Conservation (phyloP, 2,888 invertebrate species). For the Sturmia bella region DNA sequence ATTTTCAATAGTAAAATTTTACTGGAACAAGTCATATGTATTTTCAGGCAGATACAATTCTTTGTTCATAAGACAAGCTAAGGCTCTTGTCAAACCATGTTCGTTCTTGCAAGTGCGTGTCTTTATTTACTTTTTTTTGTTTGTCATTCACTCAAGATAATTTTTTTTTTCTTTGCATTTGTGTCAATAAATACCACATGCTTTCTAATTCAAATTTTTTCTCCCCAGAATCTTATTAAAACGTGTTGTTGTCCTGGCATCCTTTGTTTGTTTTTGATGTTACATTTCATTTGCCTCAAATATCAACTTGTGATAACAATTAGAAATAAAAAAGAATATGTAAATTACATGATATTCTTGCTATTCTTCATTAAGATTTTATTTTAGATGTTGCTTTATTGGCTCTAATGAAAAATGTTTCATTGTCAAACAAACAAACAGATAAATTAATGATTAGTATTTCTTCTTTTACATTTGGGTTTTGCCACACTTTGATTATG, state of each 20-base stretch:
- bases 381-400: not conserved
- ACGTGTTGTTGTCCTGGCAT: slow-evolving; percentile 28
- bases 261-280: not conserved
- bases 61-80: not conserved
- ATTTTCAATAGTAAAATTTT: no score
- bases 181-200: slow-evolving; percentile 62
- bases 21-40: slow-evolving; percentile 8
- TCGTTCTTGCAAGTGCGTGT: not conserved
- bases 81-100: no score
- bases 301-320: slow-evolving; percentile 28
- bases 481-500: no score
- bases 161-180: slow-evolving; percentile 5
- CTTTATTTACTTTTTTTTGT: not conserved
- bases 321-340: not conserved
- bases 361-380: not conserved
- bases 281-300: slow-evolving; percentile 21
- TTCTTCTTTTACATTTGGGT: no score
- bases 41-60: slow-evolving; percentile 14
- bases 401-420: not conserved
- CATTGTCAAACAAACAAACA: not conserved
- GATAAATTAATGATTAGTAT: slow-evolving; percentile 1
- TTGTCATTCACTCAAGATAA: not conserved
- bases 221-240: no score
- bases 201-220: slow-evolving; percentile 26
- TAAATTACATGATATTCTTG: slow-evolving; percentile 7